A percentile compares a stretch with the other conserved stretches of the same genome.
phyloP scores from a whole-genome alignment of 1,140 invertebrate species.

The Reticulitermes speratus region DNA sequence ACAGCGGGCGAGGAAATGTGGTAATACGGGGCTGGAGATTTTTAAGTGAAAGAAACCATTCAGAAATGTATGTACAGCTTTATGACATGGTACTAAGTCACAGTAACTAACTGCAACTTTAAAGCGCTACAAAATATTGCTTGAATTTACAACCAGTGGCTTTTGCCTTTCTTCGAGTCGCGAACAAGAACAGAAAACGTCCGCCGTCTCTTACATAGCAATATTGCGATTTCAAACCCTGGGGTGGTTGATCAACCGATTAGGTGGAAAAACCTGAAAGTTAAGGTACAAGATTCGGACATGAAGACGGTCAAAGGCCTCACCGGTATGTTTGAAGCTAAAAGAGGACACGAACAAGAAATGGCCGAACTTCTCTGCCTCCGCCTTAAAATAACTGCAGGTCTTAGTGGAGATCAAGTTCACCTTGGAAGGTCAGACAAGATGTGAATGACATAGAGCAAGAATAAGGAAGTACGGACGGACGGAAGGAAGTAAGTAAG shows the following conservation, averaged over 20 bases:
- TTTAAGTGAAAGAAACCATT: too few relatives aligned
- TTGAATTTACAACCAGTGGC: too few relatives aligned
- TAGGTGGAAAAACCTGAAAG: background rate
- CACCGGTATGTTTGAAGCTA: background rate
- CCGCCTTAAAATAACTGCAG: background rate
- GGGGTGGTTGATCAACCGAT: background rate
- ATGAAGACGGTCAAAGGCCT: background rate
- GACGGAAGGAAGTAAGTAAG: background rate
- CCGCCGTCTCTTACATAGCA: background rate
- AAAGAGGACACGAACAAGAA: conserved; percentile 6
- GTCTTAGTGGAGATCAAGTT: background rate
- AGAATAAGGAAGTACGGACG: too few relatives aligned
- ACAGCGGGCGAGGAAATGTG: too few relatives aligned
- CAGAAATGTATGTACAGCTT: too few relatives aligned
- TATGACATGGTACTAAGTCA: too few relatives aligned
- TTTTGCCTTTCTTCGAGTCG: too few relatives aligned
- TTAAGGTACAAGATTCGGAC: background rate
- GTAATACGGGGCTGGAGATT: too few relatives aligned
- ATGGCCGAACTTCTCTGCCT: background rate
- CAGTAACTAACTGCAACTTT: too few relatives aligned
- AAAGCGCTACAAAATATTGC: too few relatives aligned
- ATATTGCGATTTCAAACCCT: background rate
- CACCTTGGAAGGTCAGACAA: background rate
- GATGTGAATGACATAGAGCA: background rate
- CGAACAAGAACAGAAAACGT: too few relatives aligned